phyloP scores from a whole-genome alignment of 2,888 invertebrate species.

The Nemapogon koenigi region DNA sequence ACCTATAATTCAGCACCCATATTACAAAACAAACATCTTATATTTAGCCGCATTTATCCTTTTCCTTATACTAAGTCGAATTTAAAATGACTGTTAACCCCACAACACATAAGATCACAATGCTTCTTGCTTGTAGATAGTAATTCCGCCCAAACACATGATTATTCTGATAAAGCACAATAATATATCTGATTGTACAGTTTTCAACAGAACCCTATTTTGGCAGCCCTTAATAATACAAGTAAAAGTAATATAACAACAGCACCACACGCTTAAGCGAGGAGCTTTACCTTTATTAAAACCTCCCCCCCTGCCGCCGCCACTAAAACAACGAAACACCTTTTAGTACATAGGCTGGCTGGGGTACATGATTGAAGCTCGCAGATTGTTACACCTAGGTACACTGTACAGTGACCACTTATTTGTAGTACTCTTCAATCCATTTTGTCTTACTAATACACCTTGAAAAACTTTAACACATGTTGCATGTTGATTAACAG shows the following conservation, averaged over 20 bases:
- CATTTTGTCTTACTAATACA: conserved; percentile 59
- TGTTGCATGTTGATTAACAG: conserved; percentile 6
- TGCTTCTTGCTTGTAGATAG: too few species aligned
- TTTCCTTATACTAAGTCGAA: too few species aligned
- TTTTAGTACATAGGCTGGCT: conserved; percentile 74
- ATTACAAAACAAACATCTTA: too few species aligned
- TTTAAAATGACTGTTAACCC: too few species aligned
- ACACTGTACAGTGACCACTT: conserved; percentile 50
- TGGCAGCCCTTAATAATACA: conserved; percentile 60
- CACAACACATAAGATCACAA: too few species aligned
- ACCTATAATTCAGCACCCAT: too few species aligned
- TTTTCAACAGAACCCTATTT: too few species aligned
- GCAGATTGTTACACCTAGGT: conserved; percentile 60
- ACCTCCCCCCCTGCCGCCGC: conserved; percentile 94
- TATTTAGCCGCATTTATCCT: too few species aligned
- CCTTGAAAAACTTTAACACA: conserved; percentile 59
- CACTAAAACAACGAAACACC: conserved; percentile 88
- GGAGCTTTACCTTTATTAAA: conserved; percentile 96
- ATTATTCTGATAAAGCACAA: too few species aligned
- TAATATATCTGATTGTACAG: too few species aligned
- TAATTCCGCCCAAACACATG: too few species aligned
- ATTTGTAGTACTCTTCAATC: conserved; percentile 52
- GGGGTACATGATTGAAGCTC: conserved; percentile 53
- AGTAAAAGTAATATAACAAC: conserved; percentile 67
- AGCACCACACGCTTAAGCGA: conserved; percentile 77